Evolutionary conservation across 1,140 invertebrate species (phyloP).

Genomic region (Apolygus lucorum): DNA sequence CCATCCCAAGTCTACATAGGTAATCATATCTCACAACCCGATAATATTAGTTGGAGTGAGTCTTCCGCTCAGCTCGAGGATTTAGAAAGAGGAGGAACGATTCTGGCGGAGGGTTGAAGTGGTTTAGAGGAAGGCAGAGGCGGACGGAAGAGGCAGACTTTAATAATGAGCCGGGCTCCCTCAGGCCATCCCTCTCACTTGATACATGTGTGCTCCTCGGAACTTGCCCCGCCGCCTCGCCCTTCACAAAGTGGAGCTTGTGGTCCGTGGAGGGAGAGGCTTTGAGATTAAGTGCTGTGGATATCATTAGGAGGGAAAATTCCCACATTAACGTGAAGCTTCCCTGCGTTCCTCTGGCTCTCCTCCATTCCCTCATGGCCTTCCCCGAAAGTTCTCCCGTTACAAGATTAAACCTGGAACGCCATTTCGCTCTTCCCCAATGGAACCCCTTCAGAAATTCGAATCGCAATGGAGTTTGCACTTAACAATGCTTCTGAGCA

Average conservation of each 20-base stretch:
- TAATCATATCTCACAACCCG: no score
- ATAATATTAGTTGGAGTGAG: no score
- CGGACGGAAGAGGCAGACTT: neutral
- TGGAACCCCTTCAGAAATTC: no score
- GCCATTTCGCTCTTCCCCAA: neutral
- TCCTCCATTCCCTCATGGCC: neutral
- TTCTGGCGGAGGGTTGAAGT: neutral
- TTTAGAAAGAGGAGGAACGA: neutral
- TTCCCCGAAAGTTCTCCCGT: neutral
- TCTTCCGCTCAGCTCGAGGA: no score
- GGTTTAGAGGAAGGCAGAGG: neutral
- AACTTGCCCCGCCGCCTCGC: neutral
- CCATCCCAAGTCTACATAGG: no score
- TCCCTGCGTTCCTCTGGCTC: neutral
- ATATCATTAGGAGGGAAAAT: conserved; percentile 1
- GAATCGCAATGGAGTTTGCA: no score
- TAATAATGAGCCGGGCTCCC: neutral
- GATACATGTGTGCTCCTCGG: neutral
- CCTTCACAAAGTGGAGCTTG: neutral
- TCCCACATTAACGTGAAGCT: neutral
- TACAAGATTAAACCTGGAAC: neutral
- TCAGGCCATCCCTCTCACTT: neutral
- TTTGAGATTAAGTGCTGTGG: conserved; percentile 1
- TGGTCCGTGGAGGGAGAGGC: no score
- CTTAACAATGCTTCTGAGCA: no score